A percentile compares a stretch with the other conserved stretches of the same genome.
phyloP scores from a whole-genome alignment of 1,140 invertebrate species.

The Mizuhopecten yessoensis region DNA sequence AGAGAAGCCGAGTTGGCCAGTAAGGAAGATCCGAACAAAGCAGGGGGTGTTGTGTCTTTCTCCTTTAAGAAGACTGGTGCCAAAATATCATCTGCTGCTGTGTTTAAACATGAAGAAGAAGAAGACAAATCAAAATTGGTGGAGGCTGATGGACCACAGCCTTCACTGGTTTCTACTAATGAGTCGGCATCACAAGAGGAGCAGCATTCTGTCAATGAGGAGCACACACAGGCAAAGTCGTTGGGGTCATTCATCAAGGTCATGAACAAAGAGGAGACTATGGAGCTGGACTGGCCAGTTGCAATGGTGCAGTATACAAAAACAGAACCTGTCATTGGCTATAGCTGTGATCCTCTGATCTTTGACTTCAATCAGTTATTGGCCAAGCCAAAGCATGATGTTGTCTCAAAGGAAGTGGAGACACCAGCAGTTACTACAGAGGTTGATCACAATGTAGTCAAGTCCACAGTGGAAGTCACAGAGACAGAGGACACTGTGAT shows the following conservation, averaged over 20 bases:
- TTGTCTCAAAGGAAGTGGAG: constrained; percentile 28
- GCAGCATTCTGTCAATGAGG: not conserved
- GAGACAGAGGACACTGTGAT: constrained; percentile 38
- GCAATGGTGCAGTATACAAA: constrained; percentile 77
- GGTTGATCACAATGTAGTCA: not conserved
- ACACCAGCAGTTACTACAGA: constrained; percentile 30
- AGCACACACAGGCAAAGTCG: not conserved
- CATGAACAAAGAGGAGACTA: constrained; percentile 71
- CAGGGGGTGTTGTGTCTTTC: not conserved
- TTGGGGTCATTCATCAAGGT: constrained; percentile 72
- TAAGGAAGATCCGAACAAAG: not conserved
- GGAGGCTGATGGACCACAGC: not conserved
- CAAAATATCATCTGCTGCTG: not conserved
- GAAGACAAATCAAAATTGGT: not conserved
- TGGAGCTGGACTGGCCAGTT: constrained; percentile 75
- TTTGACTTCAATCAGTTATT: constrained; percentile 76
- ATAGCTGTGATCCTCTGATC: constrained; percentile 76
- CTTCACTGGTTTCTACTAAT: not conserved
- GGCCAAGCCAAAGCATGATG: constrained; percentile 48
- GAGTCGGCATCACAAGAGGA: not conserved
- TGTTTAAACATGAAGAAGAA: constrained; percentile 26
- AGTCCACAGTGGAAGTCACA: not conserved
- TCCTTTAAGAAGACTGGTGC: constrained; percentile 29
- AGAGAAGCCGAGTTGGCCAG: not conserved
- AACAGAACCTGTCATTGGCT: constrained; percentile 67